Conservation (phyloP, 2,113 vertebrate species). For the Cacatua alba region DNA sequence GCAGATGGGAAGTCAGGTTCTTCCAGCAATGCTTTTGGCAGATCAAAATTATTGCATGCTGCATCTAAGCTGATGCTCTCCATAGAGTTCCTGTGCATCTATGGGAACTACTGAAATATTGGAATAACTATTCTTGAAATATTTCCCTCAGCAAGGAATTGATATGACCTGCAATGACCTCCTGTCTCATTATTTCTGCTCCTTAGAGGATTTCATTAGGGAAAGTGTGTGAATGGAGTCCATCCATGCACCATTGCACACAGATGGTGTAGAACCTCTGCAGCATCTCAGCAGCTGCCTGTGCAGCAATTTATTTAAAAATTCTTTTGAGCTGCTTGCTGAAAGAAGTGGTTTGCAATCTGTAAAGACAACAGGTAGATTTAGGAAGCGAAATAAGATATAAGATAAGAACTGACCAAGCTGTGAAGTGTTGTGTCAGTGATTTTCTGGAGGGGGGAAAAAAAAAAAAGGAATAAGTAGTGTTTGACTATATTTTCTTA, state of each 20-base stretch:
- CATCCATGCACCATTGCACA: neutral
- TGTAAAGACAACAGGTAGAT: neutral
- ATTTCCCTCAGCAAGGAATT: neutral
- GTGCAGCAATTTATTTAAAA: neutral
- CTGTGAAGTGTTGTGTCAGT: neutral
- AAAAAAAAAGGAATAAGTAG: too few relatives aligned
- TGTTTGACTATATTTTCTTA: neutral
- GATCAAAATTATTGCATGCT: accelerated
- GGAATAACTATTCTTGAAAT: neutral
- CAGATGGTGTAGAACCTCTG: neutral
- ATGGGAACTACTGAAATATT: neutral
- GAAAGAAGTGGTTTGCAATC: neutral
- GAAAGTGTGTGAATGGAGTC: neutral
- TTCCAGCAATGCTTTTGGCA: neutral
- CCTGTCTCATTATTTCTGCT: neutral
- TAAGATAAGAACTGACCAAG: neutral
- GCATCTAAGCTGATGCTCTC: neutral
- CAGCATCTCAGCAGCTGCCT: neutral
- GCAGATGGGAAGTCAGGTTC: constrained; percentile 5
- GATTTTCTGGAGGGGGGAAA: neutral
- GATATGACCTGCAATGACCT: neutral
- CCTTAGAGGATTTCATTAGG: neutral
- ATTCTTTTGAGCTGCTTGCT: neutral
- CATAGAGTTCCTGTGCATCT: neutral
- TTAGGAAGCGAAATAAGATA: neutral